Percentiles rank a stretch among this genome's conserved stretches.
Conservation (phyloP, 1,140 invertebrate genomes). For the Dendroctonus valens region DNA sequence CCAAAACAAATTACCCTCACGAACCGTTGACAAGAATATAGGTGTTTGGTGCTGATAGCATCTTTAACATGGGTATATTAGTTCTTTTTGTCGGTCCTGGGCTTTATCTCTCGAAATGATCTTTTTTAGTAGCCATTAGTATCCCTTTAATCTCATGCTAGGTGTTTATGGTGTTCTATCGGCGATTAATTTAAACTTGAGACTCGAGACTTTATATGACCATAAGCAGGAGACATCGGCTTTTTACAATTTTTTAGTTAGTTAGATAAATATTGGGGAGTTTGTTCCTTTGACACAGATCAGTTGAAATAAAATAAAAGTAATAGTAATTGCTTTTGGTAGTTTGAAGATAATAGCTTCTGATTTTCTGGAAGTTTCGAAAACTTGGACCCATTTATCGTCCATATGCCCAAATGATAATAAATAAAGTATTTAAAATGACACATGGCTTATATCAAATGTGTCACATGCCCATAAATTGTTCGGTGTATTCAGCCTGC, state of each 20-base stretch:
- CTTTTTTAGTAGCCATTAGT: slow-evolving; percentile 30
- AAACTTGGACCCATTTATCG: too few species aligned
- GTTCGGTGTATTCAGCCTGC: neutral
- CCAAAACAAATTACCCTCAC: slow-evolving; percentile 27
- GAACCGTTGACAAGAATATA: slow-evolving; percentile 32
- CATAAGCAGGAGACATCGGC: too few species aligned
- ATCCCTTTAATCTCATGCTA: slow-evolving; percentile 17
- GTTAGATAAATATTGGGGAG: too few species aligned
- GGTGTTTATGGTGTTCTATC: slow-evolving; percentile 14
- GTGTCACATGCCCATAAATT: slow-evolving; percentile 9
- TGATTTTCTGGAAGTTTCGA: too few species aligned
- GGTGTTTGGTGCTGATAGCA: slow-evolving; percentile 29
- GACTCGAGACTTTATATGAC: too few species aligned
- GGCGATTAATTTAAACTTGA: too few species aligned
- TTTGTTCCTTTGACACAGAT: too few species aligned
- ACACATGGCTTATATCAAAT: slow-evolving; percentile 7
- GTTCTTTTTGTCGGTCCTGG: slow-evolving; percentile 29
- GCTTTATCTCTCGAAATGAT: slow-evolving; percentile 27
- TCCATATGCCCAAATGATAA: too few species aligned
- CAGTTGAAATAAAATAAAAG: too few species aligned
- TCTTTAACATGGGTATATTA: slow-evolving; percentile 35
- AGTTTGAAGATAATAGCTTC: too few species aligned
- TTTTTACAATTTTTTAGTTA: too few species aligned
- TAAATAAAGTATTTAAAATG: slow-evolving; percentile 5
- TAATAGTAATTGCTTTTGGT: too few species aligned